Conservation (phyloP, 2,113 vertebrate genomes). For the Micromys minutus region DNA sequence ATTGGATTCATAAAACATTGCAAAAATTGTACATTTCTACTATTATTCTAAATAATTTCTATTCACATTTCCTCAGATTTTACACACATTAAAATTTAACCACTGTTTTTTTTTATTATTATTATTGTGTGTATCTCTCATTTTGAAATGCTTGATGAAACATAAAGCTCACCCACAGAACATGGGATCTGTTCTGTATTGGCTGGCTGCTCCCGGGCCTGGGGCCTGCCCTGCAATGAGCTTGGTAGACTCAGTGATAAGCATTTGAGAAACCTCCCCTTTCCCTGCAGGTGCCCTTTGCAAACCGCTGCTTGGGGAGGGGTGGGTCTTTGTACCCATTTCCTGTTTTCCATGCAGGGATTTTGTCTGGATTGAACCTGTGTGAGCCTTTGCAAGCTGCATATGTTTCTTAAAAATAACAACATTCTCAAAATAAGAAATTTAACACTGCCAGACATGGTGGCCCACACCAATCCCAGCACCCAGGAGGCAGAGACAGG, state of each 20-base stretch:
- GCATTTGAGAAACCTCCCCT: neutral
- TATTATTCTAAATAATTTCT: neutral
- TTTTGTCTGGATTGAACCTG: neutral
- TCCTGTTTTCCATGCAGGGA: neutral
- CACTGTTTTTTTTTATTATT: neutral
- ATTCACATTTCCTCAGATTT: conserved; percentile 39
- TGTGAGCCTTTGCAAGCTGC: neutral
- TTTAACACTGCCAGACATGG: neutral
- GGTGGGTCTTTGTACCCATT: neutral
- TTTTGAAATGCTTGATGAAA: neutral
- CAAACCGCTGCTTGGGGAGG: too few species aligned
- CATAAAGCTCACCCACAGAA: neutral
- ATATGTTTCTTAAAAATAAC: conserved; percentile 51
- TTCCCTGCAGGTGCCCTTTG: neutral
- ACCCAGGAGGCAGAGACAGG: neutral
- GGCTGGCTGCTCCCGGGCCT: neutral
- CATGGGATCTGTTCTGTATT: neutral
- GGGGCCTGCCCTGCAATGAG: neutral
- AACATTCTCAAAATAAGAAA: conserved; percentile 33
- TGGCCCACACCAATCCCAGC: neutral
- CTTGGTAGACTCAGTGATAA: neutral
- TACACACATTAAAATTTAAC: neutral
- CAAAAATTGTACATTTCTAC: neutral
- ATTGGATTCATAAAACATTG: neutral
- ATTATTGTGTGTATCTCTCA: neutral